A percentile compares a stretch with the other conserved stretches of the same genome.
These are phyloP conservation scores for Chrysina gloriosa DNA, from an alignment of 2,888 invertebrate genomes.

Conservation along the genomic window DNA sequence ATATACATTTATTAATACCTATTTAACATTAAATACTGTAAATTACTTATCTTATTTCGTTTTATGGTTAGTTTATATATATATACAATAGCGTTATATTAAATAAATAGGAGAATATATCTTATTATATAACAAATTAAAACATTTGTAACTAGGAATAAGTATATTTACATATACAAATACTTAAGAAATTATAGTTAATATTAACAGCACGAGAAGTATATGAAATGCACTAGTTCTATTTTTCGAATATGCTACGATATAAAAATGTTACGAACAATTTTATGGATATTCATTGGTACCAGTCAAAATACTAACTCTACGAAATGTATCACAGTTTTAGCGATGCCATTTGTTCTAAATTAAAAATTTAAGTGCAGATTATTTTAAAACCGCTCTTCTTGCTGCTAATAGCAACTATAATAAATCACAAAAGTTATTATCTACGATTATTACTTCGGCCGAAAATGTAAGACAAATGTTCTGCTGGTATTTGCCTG, in stretches of 20 bases:
- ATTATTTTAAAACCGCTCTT: neutral
- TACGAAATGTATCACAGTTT: constrained; percentile 23
- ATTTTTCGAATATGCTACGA: neutral
- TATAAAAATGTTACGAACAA: neutral
- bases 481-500: constrained; percentile 57
- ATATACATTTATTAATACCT: constrained; percentile 38
- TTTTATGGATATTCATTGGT: neutral
- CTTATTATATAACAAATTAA: constrained; percentile 46
- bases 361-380: neutral
- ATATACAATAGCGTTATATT: constrained; percentile 25
- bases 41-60: constrained; percentile 24
- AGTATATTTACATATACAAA: constrained; percentile 39
- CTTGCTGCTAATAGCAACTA: constrained; percentile 27
- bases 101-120: constrained; percentile 38
- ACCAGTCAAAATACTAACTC: neutral
- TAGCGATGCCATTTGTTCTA: neutral
- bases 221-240: neutral
- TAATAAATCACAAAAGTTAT: constrained; percentile 40
- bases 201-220: constrained; percentile 29
- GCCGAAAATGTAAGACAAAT: constrained; percentile 59
- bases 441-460: constrained; percentile 42
- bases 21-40: constrained; percentile 40
- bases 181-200: constrained; percentile 35
- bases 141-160: constrained; percentile 47
- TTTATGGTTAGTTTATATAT: constrained; percentile 33